phyloP scores from a whole-genome alignment of 2,797 vertebrate species.

The Malacoraja senta region DNA sequence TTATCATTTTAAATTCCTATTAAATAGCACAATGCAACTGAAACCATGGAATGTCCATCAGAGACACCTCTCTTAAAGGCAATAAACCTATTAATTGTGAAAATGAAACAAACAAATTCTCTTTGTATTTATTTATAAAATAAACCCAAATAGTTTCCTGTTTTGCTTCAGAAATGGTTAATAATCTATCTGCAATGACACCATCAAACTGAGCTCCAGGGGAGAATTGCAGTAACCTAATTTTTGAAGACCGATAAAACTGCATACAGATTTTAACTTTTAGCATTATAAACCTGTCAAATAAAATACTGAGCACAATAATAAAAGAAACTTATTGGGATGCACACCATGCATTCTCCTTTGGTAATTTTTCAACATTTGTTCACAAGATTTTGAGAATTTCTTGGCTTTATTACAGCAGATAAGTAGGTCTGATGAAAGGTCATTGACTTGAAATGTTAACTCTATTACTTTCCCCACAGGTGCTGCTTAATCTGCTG shows the following conservation, averaged over 20 bases:
- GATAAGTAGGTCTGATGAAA: not conserved
- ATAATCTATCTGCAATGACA: not conserved
- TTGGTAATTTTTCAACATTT: not conserved
- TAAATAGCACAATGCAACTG: not conserved
- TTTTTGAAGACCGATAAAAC: not conserved
- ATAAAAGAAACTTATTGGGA: not conserved
- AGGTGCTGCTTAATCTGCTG: too few species aligned
- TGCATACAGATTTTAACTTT: not conserved
- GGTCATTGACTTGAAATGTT: too few species aligned
- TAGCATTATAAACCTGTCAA: not conserved
- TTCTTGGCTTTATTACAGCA: not conserved
- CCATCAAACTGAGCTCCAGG: not conserved
- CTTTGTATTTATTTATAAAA: not conserved
- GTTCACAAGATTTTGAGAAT: not conserved
- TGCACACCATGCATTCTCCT: not conserved
- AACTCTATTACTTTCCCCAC: too few species aligned
- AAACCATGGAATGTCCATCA: not conserved
- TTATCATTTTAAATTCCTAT: not conserved
- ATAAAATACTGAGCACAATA: not conserved
- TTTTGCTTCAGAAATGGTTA: constrained; percentile 5
- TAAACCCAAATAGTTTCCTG: not conserved
- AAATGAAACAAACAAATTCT: not conserved
- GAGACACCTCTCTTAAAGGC: not conserved
- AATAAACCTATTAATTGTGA: not conserved
- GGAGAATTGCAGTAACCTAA: not conserved